A percentile compares a stretch with the other conserved stretches of the same genome.
Conservation (phyloP, 2,797 vertebrate genomes). For the Oreochromis mossambicus region DNA sequence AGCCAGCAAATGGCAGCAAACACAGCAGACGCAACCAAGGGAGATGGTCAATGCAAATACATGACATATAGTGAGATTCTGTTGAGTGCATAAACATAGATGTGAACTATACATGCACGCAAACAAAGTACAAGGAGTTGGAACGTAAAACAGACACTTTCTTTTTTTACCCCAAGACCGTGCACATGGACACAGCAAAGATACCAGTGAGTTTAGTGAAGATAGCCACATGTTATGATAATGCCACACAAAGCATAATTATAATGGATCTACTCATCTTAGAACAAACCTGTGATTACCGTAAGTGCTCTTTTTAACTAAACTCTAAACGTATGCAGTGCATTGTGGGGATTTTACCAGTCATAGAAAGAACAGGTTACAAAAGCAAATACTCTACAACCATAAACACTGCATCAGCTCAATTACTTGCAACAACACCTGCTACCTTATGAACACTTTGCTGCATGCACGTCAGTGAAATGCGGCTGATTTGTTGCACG, state of each 20-base stretch:
- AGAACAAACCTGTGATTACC: background rate
- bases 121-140: background rate
- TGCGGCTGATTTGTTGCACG: background rate
- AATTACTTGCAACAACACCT: background rate
- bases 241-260: background rate
- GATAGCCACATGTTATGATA: background rate
- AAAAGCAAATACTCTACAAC: background rate
- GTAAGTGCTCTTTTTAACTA: background rate
- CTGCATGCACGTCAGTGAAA: background rate
- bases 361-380: background rate
- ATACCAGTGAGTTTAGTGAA: background rate
- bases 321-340: background rate
- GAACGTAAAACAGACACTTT: background rate
- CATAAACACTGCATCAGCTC: background rate
- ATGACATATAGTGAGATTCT: constrained; percentile 21
- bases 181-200: background rate
- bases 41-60: constrained; percentile 14
- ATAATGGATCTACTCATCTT: background rate
- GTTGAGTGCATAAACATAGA: background rate
- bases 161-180: background rate
- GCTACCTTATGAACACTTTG: background rate
- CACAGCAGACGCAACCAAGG: constrained; percentile 13
- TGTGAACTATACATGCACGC: background rate
- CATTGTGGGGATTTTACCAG: background rate
- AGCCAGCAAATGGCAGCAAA: constrained; percentile 42